Evolutionary conservation across 1,140 invertebrate genomes (phyloP), one percentile per base, ranked within the genome.

Genomic region (Lordiphosa collinella): DNA sequence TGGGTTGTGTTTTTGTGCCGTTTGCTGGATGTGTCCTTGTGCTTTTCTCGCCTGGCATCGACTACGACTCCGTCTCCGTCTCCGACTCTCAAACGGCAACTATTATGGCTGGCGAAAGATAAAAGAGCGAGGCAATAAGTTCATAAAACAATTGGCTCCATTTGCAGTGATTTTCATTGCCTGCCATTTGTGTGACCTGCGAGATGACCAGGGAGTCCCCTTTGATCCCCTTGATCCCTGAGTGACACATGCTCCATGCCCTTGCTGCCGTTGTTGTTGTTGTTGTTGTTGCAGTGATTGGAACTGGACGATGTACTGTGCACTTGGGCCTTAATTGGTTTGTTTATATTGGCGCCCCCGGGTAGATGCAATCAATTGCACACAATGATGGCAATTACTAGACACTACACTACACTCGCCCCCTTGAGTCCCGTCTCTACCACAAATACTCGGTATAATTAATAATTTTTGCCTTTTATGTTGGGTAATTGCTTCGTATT

Each of bases 91-190:
- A 8, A 44, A 44, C 41, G 13, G 51, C 14, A 54, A 54, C 51
- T 54, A 54, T 54, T 35, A 71, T 37, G 37, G 34, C 36, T 13
- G 25, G 46, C 9, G 3, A 22, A 9, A 40, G 37, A 50, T 32
- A 38, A 31, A 35, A 25, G 22, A 36, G 32, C 13, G 25, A 18
- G 34, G 73, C 74, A 78, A 84, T 84, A 84, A 84, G 78, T 85
- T 84, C 78, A 84, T 84, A 84, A 84, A 84, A 84, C 78, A 84
- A 84, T 84, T 84, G 78, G 78, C 78, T 84, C 78, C 79, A 84
- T 78, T 84, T 78, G 78, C 78, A 73, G 63, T 76, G 78, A 84
- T 84, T 84, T 82, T 84, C 78, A 85, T 82, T 82, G 76, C 78
- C 76, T 84, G 78, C 78, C 78, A 78, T 76, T 82, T 82, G 76